These are phyloP conservation scores for Saxidomus purpurata DNA, from an alignment of 1,140 invertebrate genomes.

Conservation along the genomic window DNA sequence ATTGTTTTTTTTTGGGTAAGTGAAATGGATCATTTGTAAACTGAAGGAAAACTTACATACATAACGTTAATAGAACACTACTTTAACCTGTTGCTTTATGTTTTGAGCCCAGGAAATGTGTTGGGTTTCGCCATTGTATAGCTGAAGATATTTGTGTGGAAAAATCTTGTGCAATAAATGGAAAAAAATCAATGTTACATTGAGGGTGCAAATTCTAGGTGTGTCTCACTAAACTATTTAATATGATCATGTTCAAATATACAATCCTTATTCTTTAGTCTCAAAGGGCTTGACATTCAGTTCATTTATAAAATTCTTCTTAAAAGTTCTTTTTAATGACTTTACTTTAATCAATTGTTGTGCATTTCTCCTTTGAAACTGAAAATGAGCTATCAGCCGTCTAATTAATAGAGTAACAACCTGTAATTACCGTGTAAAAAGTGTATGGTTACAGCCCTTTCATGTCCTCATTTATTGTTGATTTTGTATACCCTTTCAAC, in stretches of 20 bases:
- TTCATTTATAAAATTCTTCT: neutral
- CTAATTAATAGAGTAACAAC: slow-evolving; percentile 22
- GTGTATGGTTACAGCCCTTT: neutral
- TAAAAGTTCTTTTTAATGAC: neutral
- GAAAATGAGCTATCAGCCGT: slow-evolving; percentile 8
- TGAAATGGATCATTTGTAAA: no score
- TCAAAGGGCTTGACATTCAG: neutral
- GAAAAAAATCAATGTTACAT: no score
- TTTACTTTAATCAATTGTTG: neutral
- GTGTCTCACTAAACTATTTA: no score
- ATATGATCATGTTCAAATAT: neutral
- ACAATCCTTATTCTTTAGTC: neutral
- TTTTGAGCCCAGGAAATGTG: no score
- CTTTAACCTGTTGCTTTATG: no score
- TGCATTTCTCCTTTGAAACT: slow-evolving; percentile 13
- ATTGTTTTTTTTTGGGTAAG: no score
- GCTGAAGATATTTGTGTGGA: no score
- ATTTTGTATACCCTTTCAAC: neutral
- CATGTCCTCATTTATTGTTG: neutral
- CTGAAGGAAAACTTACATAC: no score
- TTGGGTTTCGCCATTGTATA: no score
- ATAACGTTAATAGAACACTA: no score
- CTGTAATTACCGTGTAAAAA: slow-evolving; percentile 20
- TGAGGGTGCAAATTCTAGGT: no score
- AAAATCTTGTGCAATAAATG: no score